Evolutionary conservation across 2,888 invertebrate species (phyloP).

Genomic region (Ectobius pallidus): DNA sequence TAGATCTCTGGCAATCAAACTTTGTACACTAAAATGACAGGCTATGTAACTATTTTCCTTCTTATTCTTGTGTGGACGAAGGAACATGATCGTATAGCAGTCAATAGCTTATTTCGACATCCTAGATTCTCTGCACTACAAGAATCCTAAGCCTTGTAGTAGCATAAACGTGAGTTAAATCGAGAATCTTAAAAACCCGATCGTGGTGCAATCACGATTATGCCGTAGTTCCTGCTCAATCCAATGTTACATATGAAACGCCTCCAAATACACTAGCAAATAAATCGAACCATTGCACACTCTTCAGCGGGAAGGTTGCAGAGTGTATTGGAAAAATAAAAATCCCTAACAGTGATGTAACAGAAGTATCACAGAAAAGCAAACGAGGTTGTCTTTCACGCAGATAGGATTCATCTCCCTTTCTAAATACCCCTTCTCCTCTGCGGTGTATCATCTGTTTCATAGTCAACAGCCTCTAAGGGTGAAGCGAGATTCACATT

Average conservation of each 20-base stretch:
- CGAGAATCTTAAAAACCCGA: neutral
- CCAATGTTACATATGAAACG: neutral
- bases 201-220: neutral
- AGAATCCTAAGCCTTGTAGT: no score
- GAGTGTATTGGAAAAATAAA: neutral
- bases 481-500: neutral
- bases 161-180: slow-evolving; percentile 6
- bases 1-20: no score
- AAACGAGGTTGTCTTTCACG: slow-evolving; percentile 16
- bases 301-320: neutral
- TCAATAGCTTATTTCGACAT: no score
- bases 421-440: slow-evolving; percentile 11
- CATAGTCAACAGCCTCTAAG: neutral
- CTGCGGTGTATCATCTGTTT: neutral
- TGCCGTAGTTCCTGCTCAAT: neutral
- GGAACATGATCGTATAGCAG: no score
- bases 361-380: neutral
- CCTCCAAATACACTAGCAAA: neutral
- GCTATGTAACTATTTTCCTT: no score
- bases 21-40: no score
- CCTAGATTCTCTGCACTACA: no score
- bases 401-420: slow-evolving; percentile 9
- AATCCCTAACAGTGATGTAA: slow-evolving; percentile 16
- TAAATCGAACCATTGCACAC: slow-evolving; percentile 24
- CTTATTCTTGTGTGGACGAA: no score